These are phyloP conservation scores for Diplosoma virens DNA, from an alignment of 23 tunicate genomes.

Conservation along the genomic window DNA sequence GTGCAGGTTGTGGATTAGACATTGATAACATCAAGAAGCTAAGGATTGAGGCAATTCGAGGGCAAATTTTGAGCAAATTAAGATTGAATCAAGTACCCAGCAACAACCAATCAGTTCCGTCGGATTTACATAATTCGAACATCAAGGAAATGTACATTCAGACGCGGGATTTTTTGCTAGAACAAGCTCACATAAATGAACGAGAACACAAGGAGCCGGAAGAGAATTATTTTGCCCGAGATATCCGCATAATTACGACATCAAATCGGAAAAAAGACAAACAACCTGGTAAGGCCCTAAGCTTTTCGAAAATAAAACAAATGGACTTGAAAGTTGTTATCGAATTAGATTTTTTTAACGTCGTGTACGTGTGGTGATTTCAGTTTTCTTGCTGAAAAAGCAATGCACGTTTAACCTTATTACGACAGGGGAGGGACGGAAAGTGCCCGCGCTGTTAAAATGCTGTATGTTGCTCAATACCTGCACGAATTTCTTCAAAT, in stretches of 20 bases:
- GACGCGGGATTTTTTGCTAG: slow-evolving; percentile 84
- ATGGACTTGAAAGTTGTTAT: too few species aligned
- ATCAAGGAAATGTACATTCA: slow-evolving; percentile 78
- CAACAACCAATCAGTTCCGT: slow-evolving; percentile 17
- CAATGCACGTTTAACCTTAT: too few species aligned
- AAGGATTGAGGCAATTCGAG: slow-evolving; percentile 79
- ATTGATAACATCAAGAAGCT: slow-evolving; percentile 76
- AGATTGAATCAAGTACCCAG: slow-evolving; percentile 71
- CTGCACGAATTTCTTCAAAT: too few species aligned
- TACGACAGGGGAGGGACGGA: too few species aligned
- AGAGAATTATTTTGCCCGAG: slow-evolving; percentile 80
- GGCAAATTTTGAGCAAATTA: slow-evolving; percentile 84
- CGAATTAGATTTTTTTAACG: too few species aligned
- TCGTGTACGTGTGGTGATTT: too few species aligned
- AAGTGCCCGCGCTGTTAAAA: too few species aligned
- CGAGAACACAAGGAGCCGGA: slow-evolving; percentile 56
- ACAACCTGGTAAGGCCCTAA: background rate
- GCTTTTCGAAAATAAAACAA: too few species aligned
- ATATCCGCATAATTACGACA: slow-evolving; percentile 52
- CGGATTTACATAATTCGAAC: slow-evolving; percentile 37
- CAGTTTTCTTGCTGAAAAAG: too few species aligned
- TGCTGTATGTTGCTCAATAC: too few species aligned
- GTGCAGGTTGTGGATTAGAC: slow-evolving; percentile 63
- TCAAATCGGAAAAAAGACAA: background rate
- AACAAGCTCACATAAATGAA: slow-evolving; percentile 66